Conservation (phyloP, 64 coral and sea anemone species). For the Anthopleura sola region DNA sequence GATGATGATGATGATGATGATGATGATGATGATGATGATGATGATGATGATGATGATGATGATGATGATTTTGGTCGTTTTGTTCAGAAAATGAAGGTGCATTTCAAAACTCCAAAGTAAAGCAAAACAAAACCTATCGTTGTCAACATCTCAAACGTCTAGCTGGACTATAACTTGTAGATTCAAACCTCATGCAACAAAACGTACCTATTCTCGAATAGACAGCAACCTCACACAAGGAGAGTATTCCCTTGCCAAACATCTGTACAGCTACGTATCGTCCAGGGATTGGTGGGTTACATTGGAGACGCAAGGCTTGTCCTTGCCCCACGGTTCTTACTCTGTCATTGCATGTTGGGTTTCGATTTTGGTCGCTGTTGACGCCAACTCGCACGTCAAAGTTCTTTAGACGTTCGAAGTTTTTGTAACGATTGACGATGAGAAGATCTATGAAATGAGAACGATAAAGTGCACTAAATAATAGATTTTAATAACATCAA, state of each 20-base stretch:
- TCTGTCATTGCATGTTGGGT: constrained; percentile 93
- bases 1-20: too few species aligned
- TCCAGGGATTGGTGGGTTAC: constrained; percentile 90
- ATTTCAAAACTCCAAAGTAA: too few species aligned
- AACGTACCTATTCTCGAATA: constrained; percentile 85
- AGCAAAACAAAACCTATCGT: too few species aligned
- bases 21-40: too few species aligned
- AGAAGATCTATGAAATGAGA: constrained; percentile 60
- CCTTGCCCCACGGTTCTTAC: constrained; percentile 81
- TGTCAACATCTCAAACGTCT: too few species aligned
- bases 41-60: too few species aligned
- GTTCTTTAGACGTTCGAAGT: constrained; percentile 90
- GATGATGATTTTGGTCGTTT: too few species aligned
- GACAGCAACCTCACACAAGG: constrained; percentile 85
- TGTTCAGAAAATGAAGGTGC: too few species aligned
- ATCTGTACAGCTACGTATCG: constrained; percentile 88
- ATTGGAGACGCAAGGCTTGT: constrained; percentile 84
- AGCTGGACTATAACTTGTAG: too few species aligned
- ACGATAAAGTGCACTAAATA: neutral
- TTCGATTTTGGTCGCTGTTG: constrained; percentile 45
- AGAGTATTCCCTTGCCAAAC: constrained; percentile 88
- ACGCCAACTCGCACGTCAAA: constrained; percentile 84
- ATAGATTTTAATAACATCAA: neutral
- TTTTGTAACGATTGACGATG: constrained; percentile 73
- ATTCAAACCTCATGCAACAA: neutral